These are phyloP conservation scores for Lasius fuliginosus DNA, from an alignment of 2,888 invertebrate species.

Conservation along the genomic window DNA sequence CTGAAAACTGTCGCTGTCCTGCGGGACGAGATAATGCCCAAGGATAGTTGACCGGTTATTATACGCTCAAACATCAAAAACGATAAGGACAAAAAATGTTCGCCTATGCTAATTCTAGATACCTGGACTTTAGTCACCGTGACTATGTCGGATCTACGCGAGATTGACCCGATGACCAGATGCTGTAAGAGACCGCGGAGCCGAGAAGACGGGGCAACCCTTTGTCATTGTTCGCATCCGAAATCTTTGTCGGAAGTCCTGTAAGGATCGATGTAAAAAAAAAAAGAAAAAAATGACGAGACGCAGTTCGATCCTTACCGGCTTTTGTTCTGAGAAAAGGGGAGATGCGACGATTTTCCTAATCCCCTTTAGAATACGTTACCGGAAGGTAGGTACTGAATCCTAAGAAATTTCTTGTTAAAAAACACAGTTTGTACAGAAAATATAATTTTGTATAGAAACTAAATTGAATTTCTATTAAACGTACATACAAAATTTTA, in stretches of 20 bases:
- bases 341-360: not conserved
- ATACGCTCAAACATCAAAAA: not conserved
- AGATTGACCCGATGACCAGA: constrained; percentile 66
- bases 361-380: too few relatives aligned
- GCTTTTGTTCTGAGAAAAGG: constrained; percentile 47
- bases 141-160: not conserved
- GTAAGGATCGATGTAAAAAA: constrained; percentile 49
- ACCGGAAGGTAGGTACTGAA: too few relatives aligned
- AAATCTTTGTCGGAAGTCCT: constrained; percentile 59
- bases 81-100: not conserved
- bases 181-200: constrained; percentile 58
- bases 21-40: constrained; percentile 40
- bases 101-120: constrained; percentile 60
- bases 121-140: constrained; percentile 50
- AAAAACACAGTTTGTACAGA: too few relatives aligned
- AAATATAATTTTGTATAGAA: too few relatives aligned
- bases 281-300: not conserved
- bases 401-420: too few relatives aligned
- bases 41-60: constrained; percentile 42
- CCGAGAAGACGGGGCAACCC: constrained; percentile 18
- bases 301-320: constrained; percentile 69
- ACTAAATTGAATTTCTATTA: too few relatives aligned
- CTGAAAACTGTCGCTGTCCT: not conserved
- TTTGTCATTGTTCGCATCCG: constrained; percentile 45
- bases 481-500: too few relatives aligned